phyloP scores from a whole-genome alignment of 2,113 vertebrate genomes.

The Chelonoidis abingdonii region DNA sequence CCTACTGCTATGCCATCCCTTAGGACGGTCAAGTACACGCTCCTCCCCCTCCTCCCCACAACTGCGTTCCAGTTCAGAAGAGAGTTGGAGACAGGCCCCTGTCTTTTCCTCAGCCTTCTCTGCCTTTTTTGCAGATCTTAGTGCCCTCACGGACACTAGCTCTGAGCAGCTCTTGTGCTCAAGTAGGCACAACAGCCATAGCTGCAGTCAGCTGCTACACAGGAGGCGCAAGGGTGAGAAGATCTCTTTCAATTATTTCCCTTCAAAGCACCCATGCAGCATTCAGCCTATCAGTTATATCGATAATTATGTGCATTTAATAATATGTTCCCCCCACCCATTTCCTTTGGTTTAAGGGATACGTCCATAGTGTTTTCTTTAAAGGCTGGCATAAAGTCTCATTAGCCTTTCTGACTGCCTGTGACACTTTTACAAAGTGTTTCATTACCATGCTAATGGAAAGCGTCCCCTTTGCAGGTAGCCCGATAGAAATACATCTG shows the following conservation, averaged over 20 bases:
- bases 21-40: background rate
- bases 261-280: background rate
- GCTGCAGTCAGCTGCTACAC: accelerated
- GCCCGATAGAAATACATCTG: background rate
- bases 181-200: background rate
- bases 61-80: background rate
- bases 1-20: background rate
- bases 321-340: background rate
- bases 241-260: background rate
- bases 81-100: background rate
- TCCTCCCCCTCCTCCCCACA: background rate
- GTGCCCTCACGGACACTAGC: background rate
- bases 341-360: slow-evolving; percentile 5
- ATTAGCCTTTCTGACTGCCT: background rate
- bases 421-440: background rate
- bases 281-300: background rate
- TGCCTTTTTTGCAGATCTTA: background rate
- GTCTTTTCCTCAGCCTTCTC: background rate
- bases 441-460: background rate
- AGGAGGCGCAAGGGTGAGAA: background rate
- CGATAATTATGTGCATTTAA: accelerated
- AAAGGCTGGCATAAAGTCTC: background rate
- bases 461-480: background rate
- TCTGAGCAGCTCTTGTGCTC: background rate
- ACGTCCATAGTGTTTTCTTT: background rate